A percentile compares a stretch with the other conserved stretches of the same genome.
These are phyloP conservation scores for Malacoctenus gilli DNA, from an alignment of 2,797 vertebrate species.

Conservation along the genomic window DNA sequence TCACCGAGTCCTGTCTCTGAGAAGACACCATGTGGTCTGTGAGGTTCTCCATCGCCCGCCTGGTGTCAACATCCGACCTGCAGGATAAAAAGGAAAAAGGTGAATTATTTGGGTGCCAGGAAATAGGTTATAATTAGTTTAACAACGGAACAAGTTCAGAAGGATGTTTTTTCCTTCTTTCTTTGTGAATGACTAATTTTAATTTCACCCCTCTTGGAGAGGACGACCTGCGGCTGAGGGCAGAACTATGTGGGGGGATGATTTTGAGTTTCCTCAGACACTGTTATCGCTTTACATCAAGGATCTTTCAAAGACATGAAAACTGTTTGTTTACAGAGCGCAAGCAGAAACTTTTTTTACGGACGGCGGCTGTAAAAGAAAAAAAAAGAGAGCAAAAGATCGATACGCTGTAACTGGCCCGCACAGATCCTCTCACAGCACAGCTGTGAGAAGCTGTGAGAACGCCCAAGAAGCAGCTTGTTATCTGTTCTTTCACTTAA, in stretches of 20 bases:
- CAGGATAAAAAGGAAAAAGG: not conserved
- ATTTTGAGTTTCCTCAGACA: slow-evolving; percentile 2
- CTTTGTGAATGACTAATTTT: too few species aligned
- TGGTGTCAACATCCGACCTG: slow-evolving; percentile 90
- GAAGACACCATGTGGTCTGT: slow-evolving; percentile 80
- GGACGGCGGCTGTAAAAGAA: too few species aligned
- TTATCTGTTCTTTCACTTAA: not conserved
- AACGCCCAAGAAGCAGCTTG: too few species aligned
- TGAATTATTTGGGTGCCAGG: too few species aligned
- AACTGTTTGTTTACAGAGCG: slow-evolving; percentile 34
- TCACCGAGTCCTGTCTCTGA: slow-evolving; percentile 86
- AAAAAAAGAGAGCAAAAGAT: slow-evolving; percentile 16
- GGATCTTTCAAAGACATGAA: slow-evolving; percentile 32
- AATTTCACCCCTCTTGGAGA: too few species aligned
- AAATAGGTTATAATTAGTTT: too few species aligned
- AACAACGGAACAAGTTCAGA: too few species aligned
- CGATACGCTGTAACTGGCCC: not conserved
- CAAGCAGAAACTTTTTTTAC: slow-evolving; percentile 18
- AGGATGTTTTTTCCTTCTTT: too few species aligned
- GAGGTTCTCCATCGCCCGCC: slow-evolving; percentile 85
- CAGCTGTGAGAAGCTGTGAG: too few species aligned
- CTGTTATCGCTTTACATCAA: slow-evolving; percentile 29
- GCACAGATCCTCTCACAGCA: too few species aligned
- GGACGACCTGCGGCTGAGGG: too few species aligned
- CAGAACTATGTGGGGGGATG: too few species aligned